Conservation (phyloP, 2,797 vertebrate species). For the Cyprinodon diabolis region DNA sequence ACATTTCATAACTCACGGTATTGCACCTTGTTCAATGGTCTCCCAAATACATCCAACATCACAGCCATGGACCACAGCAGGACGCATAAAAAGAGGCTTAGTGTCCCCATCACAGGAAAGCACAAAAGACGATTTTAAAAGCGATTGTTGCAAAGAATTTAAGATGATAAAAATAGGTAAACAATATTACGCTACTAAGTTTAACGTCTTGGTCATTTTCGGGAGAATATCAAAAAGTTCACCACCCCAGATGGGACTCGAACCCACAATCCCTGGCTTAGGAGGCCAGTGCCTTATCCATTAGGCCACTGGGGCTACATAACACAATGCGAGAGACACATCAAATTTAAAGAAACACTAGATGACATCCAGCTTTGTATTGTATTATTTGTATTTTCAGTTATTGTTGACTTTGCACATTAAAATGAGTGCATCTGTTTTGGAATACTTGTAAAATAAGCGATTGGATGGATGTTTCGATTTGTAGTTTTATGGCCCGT, state of each 20-base stretch:
- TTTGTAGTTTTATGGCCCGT: constrained; percentile 7
- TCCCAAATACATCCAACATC: constrained; percentile 18
- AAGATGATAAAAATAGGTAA: not conserved
- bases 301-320: constrained; percentile 60
- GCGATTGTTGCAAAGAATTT: not conserved
- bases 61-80: constrained; percentile 48
- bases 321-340: rapidly evolving
- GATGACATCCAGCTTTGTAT: too few relatives aligned
- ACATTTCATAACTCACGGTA: constrained; percentile 59
- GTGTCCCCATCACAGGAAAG: constrained; percentile 34
- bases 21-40: constrained; percentile 13
- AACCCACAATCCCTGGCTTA: constrained; percentile 81
- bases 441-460: not conserved
- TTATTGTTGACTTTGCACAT: not conserved
- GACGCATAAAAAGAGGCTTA: constrained; percentile 21
- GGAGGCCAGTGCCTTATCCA: constrained; percentile 79
- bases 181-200: not conserved
- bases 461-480: not conserved
- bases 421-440: too few relatives aligned
- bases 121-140: not conserved
- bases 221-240: rapidly evolving
- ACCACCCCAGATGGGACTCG: constrained; percentile 73
- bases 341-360: too few relatives aligned
- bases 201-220: too few relatives aligned
- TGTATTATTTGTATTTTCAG: not conserved